phyloP scores from a whole-genome alignment of 2,888 invertebrate genomes.

The Callyntrura guangdongensis region DNA sequence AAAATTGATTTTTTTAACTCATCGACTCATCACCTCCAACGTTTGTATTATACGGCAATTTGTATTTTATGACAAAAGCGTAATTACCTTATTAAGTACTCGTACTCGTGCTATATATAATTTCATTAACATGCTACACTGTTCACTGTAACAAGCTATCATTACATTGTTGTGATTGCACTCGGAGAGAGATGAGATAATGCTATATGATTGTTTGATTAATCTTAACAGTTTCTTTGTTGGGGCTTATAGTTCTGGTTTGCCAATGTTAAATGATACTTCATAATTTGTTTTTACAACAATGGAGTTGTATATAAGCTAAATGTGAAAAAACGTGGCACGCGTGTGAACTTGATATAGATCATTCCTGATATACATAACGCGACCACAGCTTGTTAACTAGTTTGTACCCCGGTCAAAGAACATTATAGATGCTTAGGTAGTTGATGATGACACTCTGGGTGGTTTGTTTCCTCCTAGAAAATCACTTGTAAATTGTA shows the following conservation, averaged over 20 bases:
- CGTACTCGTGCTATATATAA: neutral
- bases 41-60: conserved; percentile 18
- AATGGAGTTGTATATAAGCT: too few species aligned
- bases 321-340: too few species aligned
- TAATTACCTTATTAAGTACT: conserved; percentile 13
- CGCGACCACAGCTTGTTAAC: neutral
- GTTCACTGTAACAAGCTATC: neutral
- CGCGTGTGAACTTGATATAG: conserved; percentile 63
- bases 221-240: neutral
- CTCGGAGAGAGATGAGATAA: neutral
- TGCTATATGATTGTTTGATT: neutral
- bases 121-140: neutral
- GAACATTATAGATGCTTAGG: neutral
- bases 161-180: neutral
- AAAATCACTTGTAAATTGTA: conserved; percentile 47
- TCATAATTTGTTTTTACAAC: neutral
- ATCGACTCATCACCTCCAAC: conserved; percentile 53
- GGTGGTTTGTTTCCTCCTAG: conserved; percentile 47
- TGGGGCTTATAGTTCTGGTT: neutral
- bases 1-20: conserved; percentile 64
- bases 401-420: conserved; percentile 7
- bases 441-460: conserved; percentile 26
- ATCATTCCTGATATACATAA: neutral
- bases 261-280: neutral
- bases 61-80: conserved; percentile 8